Evolutionary conservation across 2,797 vertebrate species (phyloP).

Genomic region (Lerista edwardsae): DNA sequence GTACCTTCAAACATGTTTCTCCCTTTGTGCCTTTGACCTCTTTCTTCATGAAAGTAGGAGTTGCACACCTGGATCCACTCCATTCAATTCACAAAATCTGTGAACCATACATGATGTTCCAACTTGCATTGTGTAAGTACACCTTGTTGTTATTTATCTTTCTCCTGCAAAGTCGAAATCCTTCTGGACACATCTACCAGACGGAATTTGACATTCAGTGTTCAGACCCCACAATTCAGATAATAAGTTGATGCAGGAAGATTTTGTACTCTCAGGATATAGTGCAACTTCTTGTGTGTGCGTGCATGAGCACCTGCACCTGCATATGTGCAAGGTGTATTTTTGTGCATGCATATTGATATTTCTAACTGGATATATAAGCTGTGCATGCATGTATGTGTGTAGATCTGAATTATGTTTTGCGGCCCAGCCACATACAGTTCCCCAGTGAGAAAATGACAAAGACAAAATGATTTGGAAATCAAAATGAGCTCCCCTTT

Average conservation of each 20-base stretch:
- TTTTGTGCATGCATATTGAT: no score
- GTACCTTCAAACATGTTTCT: slow-evolving; percentile 11
- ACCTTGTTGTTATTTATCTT: background rate
- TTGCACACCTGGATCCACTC: background rate
- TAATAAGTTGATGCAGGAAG: background rate
- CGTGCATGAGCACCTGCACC: no score
- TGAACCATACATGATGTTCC: background rate
- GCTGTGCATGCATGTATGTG: no score
- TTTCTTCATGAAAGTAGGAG: background rate
- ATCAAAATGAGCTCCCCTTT: background rate
- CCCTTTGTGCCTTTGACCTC: background rate
- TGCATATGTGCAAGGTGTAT: no score
- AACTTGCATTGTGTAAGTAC: background rate
- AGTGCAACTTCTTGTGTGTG: no score
- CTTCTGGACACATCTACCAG: background rate
- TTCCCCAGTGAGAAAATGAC: background rate
- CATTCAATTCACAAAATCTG: background rate
- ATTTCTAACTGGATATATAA: no score
- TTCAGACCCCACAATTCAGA: background rate
- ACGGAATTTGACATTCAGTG: background rate
- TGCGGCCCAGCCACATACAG: background rate
- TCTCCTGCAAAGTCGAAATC: background rate
- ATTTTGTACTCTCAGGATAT: no score
- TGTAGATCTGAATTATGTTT: background rate
- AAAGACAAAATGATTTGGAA: background rate